These are phyloP conservation scores for Alca torda DNA, from an alignment of 2,797 vertebrate genomes.

Conservation along the genomic window DNA sequence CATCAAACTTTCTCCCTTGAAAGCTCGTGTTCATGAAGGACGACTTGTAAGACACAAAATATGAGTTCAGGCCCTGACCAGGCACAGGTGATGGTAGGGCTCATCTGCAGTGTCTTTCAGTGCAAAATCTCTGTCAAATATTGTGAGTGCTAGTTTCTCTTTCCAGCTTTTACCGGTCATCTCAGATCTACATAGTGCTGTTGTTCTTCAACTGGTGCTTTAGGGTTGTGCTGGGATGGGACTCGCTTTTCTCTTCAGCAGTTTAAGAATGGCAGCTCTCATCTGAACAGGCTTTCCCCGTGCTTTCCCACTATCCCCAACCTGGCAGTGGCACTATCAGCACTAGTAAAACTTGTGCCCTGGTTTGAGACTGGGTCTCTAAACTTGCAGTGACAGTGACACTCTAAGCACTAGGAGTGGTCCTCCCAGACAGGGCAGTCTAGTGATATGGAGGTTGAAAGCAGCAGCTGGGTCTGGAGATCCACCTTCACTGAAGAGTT, in stretches of 20 bases:
- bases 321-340: neutral
- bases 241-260: neutral
- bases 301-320: neutral
- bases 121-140: neutral
- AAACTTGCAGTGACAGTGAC: neutral
- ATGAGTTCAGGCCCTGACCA: rapidly evolving
- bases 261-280: neutral
- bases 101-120: neutral
- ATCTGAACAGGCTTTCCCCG: neutral
- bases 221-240: neutral
- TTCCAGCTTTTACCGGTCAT: neutral
- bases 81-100: neutral
- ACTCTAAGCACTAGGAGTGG: neutral
- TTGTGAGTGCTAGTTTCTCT: neutral
- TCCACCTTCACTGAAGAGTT: neutral
- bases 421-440: neutral
- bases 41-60: neutral
- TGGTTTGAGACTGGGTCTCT: neutral
- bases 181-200: neutral
- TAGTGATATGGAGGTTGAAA: neutral
- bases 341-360: neutral
- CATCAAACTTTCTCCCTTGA: neutral
- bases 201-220: neutral
- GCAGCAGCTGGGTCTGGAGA: neutral
- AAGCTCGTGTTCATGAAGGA: neutral